These are phyloP conservation scores for Crypturellus tataupa DNA, from an alignment of 2,797 vertebrate genomes.

Conservation along the genomic window DNA sequence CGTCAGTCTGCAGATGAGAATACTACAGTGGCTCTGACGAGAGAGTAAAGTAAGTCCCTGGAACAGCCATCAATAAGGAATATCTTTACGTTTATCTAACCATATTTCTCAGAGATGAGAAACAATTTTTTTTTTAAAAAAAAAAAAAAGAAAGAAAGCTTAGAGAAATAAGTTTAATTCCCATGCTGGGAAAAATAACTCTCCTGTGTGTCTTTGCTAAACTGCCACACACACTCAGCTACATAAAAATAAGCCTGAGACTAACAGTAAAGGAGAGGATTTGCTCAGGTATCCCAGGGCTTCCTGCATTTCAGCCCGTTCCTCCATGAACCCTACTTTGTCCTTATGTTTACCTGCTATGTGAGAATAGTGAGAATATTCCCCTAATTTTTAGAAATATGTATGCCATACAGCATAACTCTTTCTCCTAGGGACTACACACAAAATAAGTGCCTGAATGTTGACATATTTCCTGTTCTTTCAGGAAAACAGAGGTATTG, in stretches of 20 bases:
- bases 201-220: background rate
- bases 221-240: background rate
- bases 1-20: slow-evolving; percentile 39
- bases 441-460: background rate
- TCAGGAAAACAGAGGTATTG: background rate
- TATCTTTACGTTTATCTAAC: background rate
- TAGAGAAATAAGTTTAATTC: background rate
- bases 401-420: background rate
- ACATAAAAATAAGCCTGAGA: background rate
- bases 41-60: slow-evolving; percentile 30
- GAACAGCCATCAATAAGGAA: background rate
- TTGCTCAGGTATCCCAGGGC: background rate
- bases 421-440: background rate
- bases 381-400: background rate
- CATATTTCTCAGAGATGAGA: background rate
- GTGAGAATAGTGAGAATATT: background rate
- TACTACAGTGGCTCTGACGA: slow-evolving; percentile 6
- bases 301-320: background rate
- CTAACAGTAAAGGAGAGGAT: background rate
- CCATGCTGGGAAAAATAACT: background rate
- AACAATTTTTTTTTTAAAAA: background rate
- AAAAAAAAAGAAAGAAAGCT: background rate
- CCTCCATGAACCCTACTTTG: background rate
- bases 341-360: background rate
- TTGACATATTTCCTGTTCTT: background rate